Evolutionary conservation across 1,140 invertebrate species (phyloP), one percentile per base, ranked within the genome.

Genomic region (Sycobia sp.): DNA sequence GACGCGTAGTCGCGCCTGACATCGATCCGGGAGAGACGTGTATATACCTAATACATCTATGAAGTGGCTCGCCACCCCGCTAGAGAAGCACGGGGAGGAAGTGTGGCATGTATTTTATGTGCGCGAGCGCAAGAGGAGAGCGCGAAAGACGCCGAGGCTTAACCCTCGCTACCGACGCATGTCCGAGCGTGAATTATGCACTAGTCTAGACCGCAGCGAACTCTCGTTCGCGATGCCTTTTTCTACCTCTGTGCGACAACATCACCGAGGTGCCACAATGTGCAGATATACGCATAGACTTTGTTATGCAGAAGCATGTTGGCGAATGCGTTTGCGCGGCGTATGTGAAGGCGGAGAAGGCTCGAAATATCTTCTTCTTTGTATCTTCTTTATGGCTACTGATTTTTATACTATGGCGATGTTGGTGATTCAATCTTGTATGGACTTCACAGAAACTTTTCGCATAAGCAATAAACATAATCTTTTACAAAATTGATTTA

Each of bases 71-170:
- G n/a, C n/a, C n/a, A n/a, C n/a, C 64, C 66, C 4, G 29, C 29
- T 7, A 32, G 5, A 11, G 29, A 32, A 11, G 29, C 4, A 32
- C 29, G 29, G 29, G 11, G 29, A 32, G 29, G n/a, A 7, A 63
- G 68, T 67, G 69, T 39, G 57, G 62, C 59, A n/a, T 47, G 46
- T 66, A 60, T 56, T 61, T 51, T 67, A 65, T 67, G 43, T 32
- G 23, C 23, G 43, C 22, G 43, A 46, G 43, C 3, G 43, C 22
- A n/a, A 23, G 22, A 22, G 16, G 43, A 5, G 43, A 46, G 43
- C 3, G 43, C 22, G 18, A 23, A 13, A 22, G 46, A 27, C 23
- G 11, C 7, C 13, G 46, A 49, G 20, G 27, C 7, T 13, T 34
- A n/a, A 56, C 54, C 54, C 54, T 44, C 39, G 22, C 3, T 41